Conservation (phyloP, 2,888 invertebrate species). For the Limenitis arthemis region DNA sequence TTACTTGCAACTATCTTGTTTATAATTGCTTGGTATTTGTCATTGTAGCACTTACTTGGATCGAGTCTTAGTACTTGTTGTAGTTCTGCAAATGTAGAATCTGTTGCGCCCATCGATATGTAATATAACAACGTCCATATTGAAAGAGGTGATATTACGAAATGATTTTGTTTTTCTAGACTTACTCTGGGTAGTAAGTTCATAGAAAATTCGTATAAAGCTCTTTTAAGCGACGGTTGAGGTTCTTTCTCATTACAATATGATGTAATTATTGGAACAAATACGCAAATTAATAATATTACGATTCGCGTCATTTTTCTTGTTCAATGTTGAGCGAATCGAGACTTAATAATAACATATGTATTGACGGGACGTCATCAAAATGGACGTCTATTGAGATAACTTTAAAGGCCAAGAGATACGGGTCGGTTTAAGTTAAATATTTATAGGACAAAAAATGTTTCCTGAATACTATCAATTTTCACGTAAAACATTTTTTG, state of each 20-base stretch:
- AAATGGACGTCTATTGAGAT: too few species aligned
- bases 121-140: constrained; percentile 49
- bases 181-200: constrained; percentile 29
- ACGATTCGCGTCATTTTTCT: constrained; percentile 23
- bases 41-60: constrained; percentile 45
- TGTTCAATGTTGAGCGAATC: too few species aligned
- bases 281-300: constrained; percentile 21
- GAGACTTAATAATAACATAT: too few species aligned
- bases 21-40: constrained; percentile 40
- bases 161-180: constrained; percentile 51
- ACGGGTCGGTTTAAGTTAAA: too few species aligned
- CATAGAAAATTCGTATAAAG: constrained; percentile 33
- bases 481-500: too few species aligned
- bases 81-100: constrained; percentile 41
- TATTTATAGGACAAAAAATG: too few species aligned
- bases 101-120: constrained; percentile 45
- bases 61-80: constrained; percentile 38
- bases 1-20: constrained; percentile 27
- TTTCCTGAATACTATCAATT: too few species aligned
- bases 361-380: too few species aligned
- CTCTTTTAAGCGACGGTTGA: constrained; percentile 24
- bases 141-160: constrained; percentile 47
- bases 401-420: too few species aligned
- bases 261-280: constrained; percentile 23
- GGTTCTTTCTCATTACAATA: constrained; percentile 31